Percentiles rank a stretch among this genome's conserved stretches.
Conservation (phyloP, 1,140 invertebrate species). For the Paracyclopina nana region DNA sequence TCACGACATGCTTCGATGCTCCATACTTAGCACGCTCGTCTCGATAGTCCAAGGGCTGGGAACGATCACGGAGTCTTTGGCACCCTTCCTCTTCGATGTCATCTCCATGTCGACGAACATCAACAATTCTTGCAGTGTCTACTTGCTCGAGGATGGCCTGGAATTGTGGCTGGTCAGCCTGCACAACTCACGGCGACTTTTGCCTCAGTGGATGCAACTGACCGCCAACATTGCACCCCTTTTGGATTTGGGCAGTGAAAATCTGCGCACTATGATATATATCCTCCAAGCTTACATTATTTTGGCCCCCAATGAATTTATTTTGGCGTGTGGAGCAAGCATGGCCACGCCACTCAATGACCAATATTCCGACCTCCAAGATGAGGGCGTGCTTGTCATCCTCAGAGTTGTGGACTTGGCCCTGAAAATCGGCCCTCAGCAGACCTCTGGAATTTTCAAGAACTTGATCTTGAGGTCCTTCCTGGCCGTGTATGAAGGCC, state of each 20-base stretch:
- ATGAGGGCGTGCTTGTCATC: conserved; percentile 8
- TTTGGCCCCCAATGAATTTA: conserved; percentile 54
- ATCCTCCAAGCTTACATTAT: conserved; percentile 40
- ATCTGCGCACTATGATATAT: conserved; percentile 14
- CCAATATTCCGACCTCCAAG: neutral
- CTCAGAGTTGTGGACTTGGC: neutral
- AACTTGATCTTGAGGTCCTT: too few species aligned
- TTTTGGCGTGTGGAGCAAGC: conserved; percentile 33
- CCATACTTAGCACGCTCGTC: conserved; percentile 64
- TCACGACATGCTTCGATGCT: conserved; percentile 75
- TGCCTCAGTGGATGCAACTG: conserved; percentile 39
- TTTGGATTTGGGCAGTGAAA: conserved; percentile 28
- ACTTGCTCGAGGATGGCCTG: conserved; percentile 74
- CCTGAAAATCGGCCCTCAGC: conserved; percentile 1
- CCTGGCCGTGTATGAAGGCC: conserved; percentile 25
- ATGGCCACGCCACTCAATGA: conserved; percentile 2
- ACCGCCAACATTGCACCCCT: conserved; percentile 53
- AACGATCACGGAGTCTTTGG: conserved; percentile 34
- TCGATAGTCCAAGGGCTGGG: conserved; percentile 42
- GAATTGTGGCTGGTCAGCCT: conserved; percentile 68
- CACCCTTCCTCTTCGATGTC: conserved; percentile 47
- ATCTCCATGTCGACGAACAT: conserved; percentile 55
- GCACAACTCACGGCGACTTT: conserved; percentile 40
- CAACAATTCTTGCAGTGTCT: conserved; percentile 55
- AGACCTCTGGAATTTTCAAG: too few species aligned